Evolutionary conservation across 1,140 invertebrate species (phyloP).

Genomic region (Drosophila azteca): DNA sequence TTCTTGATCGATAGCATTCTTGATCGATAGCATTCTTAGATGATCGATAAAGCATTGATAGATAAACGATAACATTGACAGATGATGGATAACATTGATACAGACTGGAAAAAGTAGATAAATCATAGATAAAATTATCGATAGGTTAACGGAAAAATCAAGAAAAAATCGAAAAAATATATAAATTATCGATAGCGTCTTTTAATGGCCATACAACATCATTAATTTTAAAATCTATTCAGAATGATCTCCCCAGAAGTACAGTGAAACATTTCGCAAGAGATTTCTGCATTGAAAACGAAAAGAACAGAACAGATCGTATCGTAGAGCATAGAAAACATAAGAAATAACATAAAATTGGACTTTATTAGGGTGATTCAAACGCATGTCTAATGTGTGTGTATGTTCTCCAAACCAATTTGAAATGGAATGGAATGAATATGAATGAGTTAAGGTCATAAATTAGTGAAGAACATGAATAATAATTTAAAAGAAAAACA

Average conservation of each 20-base stretch:
- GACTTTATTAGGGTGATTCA: conserved; percentile 36
- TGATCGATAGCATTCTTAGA: too few species aligned
- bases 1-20: too few species aligned
- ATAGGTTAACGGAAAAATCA: too few species aligned
- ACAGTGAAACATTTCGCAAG: conserved; percentile 24
- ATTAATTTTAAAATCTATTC: too few species aligned
- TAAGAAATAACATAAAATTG: conserved; percentile 50
- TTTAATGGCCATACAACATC: too few species aligned
- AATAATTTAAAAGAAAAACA: conserved; percentile 48
- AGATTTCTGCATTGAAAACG: not conserved
- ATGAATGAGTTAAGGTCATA: conserved; percentile 64
- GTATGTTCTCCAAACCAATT: conserved; percentile 21
- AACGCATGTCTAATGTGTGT: conserved; percentile 12
- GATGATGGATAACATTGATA: too few species aligned
- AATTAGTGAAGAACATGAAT: conserved; percentile 58
- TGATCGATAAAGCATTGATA: too few species aligned
- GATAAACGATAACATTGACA: too few species aligned
- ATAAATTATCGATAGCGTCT: too few species aligned
- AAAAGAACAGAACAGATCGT: not conserved
- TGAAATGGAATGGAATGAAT: conserved; percentile 64
- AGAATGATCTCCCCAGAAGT: not conserved
- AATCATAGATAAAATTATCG: too few species aligned
- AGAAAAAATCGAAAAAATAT: too few species aligned
- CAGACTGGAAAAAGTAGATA: too few species aligned
- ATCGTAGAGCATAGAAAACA: not conserved